Conservation (phyloP, 2,113 vertebrate species). For the Macrotis lagotis region DNA sequence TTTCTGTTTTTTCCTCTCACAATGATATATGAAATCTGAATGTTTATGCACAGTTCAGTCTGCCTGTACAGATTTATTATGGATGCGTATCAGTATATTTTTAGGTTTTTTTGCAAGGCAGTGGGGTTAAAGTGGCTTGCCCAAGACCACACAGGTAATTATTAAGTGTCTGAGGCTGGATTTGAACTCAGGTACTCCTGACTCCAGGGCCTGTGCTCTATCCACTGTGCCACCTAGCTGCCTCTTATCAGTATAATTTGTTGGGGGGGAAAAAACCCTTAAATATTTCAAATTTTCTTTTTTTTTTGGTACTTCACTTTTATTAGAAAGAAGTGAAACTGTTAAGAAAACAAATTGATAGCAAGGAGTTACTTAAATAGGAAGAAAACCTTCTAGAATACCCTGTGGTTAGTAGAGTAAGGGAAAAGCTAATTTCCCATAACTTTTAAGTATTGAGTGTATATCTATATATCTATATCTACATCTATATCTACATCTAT, state of each 20-base stretch:
- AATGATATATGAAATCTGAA: not conserved
- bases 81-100: not conserved
- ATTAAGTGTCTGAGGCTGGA: too few species aligned
- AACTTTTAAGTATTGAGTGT: not conserved
- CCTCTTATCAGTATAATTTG: too few species aligned
- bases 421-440: not conserved
- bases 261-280: not conserved
- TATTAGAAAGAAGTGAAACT: not conserved
- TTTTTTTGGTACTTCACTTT: constrained; percentile 2
- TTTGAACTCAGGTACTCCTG: too few species aligned
- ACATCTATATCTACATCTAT: too few species aligned
- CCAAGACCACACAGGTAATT: too few species aligned
- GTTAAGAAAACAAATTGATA: not conserved
- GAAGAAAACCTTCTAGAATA: not conserved
- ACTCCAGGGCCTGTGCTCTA: too few species aligned
- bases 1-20: not conserved
- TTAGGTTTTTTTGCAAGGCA: too few species aligned
- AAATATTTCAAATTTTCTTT: constrained; percentile 10
- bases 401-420: too few species aligned
- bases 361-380: not conserved
- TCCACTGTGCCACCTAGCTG: too few species aligned
- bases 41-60: not conserved
- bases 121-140: too few species aligned
- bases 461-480: too few species aligned
- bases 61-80: not conserved